Conservation (phyloP, 2,888 invertebrate species). For the Aporophyla nigra region DNA sequence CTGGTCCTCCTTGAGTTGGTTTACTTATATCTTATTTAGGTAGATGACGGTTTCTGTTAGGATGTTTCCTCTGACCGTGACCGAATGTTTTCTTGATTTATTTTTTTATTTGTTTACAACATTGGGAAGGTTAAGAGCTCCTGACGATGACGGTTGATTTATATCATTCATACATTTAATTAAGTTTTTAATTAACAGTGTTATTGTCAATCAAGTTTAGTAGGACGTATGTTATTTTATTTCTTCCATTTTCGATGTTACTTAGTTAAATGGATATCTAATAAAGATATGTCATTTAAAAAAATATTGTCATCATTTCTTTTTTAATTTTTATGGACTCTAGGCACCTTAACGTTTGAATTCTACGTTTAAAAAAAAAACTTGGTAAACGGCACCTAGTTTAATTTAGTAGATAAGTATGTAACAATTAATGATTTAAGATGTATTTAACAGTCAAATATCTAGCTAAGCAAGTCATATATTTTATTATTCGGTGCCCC, state of each 20-base stretch:
- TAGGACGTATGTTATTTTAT: not conserved
- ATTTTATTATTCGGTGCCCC: conserved; percentile 40
- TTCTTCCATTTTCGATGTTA: not conserved
- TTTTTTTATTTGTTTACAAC: conserved; percentile 13
- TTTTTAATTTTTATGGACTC: not conserved
- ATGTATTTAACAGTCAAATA: conserved; percentile 2
- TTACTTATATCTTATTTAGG: conserved; percentile 36
- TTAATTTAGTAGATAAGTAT: not conserved
- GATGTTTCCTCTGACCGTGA: conserved; percentile 48
- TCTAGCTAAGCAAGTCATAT: not conserved
- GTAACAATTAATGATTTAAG: not conserved
- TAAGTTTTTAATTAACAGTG: not conserved
- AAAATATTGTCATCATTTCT: not conserved
- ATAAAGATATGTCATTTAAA: not conserved
- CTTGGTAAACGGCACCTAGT: not conserved
- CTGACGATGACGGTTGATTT: not conserved
- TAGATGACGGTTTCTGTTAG: conserved; percentile 32
- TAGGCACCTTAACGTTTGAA: no score
- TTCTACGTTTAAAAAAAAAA: not conserved
- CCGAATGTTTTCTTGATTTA: conserved; percentile 24
- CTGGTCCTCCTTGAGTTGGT: conserved; percentile 44
- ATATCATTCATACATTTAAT: not conserved
- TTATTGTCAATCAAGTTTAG: not conserved
- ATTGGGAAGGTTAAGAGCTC: not conserved
- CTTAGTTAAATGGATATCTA: not conserved